These are phyloP conservation scores for Alitta virens DNA, from an alignment of 2,888 invertebrate genomes.

Conservation along the genomic window DNA sequence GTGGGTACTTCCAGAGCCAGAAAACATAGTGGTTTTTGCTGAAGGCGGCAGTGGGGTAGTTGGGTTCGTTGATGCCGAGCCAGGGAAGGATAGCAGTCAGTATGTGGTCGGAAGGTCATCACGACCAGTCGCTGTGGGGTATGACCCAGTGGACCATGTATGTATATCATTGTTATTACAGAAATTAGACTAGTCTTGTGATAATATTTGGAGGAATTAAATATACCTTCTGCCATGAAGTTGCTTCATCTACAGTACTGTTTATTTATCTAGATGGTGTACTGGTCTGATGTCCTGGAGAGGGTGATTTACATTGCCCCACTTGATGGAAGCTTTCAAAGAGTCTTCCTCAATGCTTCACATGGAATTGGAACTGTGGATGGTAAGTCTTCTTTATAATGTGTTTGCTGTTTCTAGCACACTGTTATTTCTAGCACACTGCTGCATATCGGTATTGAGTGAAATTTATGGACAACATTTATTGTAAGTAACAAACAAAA, in stretches of 20 bases:
- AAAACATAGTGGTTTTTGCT: constrained; percentile 40
- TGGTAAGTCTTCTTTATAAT: constrained; percentile 29
- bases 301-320: constrained; percentile 35
- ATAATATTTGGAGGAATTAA: too few relatives aligned
- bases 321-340: constrained; percentile 35
- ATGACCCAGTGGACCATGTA: constrained; percentile 24
- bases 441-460: too few relatives aligned
- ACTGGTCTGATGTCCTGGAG: constrained; percentile 47
- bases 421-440: too few relatives aligned
- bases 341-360: constrained; percentile 37
- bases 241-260: not conserved
- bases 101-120: constrained; percentile 23
- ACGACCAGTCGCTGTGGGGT: constrained; percentile 28
- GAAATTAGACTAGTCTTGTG: too few relatives aligned
- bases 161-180: too few relatives aligned
- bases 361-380: constrained; percentile 41
- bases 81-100: constrained; percentile 18
- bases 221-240: too few relatives aligned
- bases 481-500: too few relatives aligned
- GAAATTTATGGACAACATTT: too few relatives aligned
- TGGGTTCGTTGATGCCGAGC: constrained; percentile 40
- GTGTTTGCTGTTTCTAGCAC: too few relatives aligned
- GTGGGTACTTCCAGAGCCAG: too few relatives aligned
- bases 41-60: constrained; percentile 42
- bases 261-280: constrained; percentile 31